Conservation (phyloP, 2,797 vertebrate species). For the Fistularia tabacaria region DNA sequence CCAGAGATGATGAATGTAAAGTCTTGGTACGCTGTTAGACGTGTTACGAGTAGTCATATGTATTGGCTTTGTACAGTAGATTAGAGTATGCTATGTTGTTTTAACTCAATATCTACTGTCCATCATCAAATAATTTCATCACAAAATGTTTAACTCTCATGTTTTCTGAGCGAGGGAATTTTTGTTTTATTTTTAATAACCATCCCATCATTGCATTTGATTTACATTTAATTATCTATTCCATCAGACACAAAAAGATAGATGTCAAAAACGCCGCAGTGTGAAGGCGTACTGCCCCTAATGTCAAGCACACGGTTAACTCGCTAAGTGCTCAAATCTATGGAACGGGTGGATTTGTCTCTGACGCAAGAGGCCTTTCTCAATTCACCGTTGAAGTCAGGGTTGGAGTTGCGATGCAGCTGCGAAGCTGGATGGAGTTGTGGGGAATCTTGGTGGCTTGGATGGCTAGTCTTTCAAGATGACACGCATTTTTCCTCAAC, state of each 20-base stretch:
- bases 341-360: constrained; percentile 39
- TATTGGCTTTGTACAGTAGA: constrained; percentile 58
- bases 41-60: constrained; percentile 50
- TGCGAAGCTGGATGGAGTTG: constrained; percentile 18
- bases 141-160: constrained; percentile 27
- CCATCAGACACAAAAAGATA: constrained; percentile 27
- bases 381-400: constrained; percentile 48
- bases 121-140: constrained; percentile 40
- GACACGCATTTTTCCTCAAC: constrained; percentile 65
- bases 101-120: constrained; percentile 53
- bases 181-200: constrained; percentile 36
- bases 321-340: constrained; percentile 46
- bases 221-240: constrained; percentile 43
- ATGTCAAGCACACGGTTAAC: constrained; percentile 36
- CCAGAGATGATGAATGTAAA: constrained; percentile 69
- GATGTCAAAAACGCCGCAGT: constrained; percentile 41
- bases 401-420: constrained; percentile 12
- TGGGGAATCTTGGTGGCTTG: constrained; percentile 40
- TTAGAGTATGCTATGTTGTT: constrained; percentile 46
- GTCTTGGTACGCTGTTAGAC: constrained; percentile 55
- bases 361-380: constrained; percentile 35
- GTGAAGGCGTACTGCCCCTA: constrained; percentile 23
- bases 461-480: constrained; percentile 52
- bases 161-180: constrained; percentile 18
- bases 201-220: constrained; percentile 40